phyloP scores from a whole-genome alignment of 2,113 vertebrate species.

The Mustela nigripes region DNA sequence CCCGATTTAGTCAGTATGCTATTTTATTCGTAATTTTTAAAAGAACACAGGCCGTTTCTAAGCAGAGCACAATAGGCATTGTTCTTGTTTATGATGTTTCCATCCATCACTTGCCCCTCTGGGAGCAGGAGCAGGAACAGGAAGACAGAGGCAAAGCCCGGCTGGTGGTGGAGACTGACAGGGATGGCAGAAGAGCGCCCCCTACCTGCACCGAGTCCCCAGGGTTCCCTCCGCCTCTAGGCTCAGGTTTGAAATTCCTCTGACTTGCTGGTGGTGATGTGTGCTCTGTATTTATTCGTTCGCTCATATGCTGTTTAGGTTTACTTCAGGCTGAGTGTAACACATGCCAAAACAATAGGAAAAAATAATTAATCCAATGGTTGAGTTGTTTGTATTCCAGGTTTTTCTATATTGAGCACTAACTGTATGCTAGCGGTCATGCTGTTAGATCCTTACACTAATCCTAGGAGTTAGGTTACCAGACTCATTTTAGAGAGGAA shows the following conservation, averaged over 20 bases:
- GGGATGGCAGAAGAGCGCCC: fast-evolving
- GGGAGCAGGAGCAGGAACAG: background rate
- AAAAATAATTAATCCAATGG: background rate
- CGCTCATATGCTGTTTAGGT: background rate
- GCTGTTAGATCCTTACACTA: background rate
- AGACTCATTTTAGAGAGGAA: background rate
- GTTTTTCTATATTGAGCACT: background rate
- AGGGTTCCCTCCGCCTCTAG: background rate
- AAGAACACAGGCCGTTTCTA: constrained; percentile 60
- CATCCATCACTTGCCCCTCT: constrained; percentile 56
- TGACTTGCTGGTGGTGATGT: background rate
- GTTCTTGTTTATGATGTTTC: constrained; percentile 62
- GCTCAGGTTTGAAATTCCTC: background rate
- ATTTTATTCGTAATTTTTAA: constrained; percentile 70
- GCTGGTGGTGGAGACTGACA: background rate
- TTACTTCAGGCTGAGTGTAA: background rate
- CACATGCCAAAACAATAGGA: background rate
- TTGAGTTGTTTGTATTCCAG: background rate
- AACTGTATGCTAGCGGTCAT: background rate
- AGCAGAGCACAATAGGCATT: constrained; percentile 65
- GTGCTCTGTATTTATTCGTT: background rate
- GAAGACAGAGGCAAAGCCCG: background rate
- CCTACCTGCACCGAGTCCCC: fast-evolving
- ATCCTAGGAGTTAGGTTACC: background rate
- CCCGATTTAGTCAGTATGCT: background rate